These are phyloP conservation scores for Chymomyza amoena DNA, from an alignment of 2,888 invertebrate species.

Conservation along the genomic window DNA sequence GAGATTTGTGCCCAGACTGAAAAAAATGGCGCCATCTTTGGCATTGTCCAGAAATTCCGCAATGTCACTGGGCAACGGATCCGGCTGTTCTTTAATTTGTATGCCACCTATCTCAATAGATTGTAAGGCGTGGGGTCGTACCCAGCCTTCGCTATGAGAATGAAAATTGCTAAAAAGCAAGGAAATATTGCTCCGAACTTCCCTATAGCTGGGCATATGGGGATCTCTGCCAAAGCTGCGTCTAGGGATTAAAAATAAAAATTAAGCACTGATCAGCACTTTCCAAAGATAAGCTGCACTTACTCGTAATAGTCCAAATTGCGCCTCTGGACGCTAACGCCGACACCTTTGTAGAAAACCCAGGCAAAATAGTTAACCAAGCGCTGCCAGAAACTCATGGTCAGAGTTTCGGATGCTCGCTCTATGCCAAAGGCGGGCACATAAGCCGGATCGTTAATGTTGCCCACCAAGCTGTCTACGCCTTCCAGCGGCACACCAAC, in stretches of 20 bases:
- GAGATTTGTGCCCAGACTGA: conserved; percentile 79
- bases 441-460: conserved; percentile 62
- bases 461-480: conserved; percentile 57
- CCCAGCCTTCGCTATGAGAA: conserved; percentile 63
- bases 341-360: neutral
- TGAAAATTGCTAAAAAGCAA: conserved; percentile 72
- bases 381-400: conserved; percentile 42
- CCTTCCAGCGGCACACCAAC: conserved; percentile 50
- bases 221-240: conserved; percentile 31
- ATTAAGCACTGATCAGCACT: neutral
- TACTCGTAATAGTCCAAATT: conserved; percentile 7
- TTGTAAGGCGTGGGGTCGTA: conserved; percentile 70
- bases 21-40: conserved; percentile 75
- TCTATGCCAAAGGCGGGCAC: conserved; percentile 45
- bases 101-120: conserved; percentile 75
- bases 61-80: conserved; percentile 67
- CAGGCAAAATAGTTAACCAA: conserved; percentile 18
- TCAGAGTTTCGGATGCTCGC: neutral
- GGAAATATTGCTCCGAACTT: conserved; percentile 58
- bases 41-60: conserved; percentile 65
- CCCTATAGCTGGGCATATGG: conserved; percentile 57
- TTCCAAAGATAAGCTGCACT: neutral
- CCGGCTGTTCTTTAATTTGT: conserved; percentile 69
- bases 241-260: conserved; percentile 12
- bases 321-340: neutral